Conservation (phyloP, 2,888 invertebrate genomes). For the Bruchidius siliquastri region DNA sequence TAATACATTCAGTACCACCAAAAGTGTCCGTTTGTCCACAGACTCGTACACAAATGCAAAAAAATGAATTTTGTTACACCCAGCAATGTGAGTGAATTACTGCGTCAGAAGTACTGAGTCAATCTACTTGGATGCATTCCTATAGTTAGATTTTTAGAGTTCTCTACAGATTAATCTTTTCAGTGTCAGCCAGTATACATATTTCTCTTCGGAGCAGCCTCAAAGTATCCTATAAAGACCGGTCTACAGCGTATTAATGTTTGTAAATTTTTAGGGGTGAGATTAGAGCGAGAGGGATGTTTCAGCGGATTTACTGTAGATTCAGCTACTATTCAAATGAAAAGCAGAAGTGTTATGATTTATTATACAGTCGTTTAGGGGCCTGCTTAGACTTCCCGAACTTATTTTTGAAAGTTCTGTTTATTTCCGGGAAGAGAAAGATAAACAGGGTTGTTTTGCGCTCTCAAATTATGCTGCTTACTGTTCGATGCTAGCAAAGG, state of each 20-base stretch:
- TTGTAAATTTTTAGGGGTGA: conserved; percentile 31
- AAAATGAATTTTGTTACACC: no score
- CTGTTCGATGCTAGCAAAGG: background rate
- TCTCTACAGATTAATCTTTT: background rate
- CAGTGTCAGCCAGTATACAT: background rate
- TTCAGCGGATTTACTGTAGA: conserved; percentile 34
- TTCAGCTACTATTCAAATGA: conserved; percentile 37
- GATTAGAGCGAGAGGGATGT: conserved; percentile 31
- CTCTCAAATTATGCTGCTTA: background rate
- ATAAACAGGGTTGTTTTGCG: background rate
- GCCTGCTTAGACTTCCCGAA: conserved; percentile 14
- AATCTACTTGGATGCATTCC: no score
- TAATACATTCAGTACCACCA: no score
- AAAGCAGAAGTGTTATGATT: conserved; percentile 36
- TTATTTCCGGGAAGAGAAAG: background rate
- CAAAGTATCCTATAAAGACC: background rate
- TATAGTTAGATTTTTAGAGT: no score
- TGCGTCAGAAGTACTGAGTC: no score
- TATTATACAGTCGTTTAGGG: conserved; percentile 32
- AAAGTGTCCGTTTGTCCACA: no score
- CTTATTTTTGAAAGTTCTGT: background rate
- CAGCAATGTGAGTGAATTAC: no score
- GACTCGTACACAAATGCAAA: no score
- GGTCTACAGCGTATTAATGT: conserved; percentile 9
- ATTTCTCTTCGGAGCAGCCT: background rate